phyloP scores from a whole-genome alignment of 2,113 vertebrate species.

The Fukomys damarensis region DNA sequence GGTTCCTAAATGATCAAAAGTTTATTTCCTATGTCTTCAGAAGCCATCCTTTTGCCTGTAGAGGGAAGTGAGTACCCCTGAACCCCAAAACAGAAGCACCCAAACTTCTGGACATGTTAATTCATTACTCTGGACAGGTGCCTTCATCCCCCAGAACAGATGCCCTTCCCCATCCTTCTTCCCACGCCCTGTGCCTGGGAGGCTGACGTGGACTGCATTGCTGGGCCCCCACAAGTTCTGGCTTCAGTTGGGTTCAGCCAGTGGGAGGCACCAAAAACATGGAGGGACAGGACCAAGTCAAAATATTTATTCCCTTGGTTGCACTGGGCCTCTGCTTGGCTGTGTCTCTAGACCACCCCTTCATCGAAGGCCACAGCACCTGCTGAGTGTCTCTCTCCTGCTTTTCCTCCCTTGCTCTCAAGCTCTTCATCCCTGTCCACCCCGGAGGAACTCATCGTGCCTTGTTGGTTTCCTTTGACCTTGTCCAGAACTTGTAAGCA shows the following conservation, averaged over 20 bases:
- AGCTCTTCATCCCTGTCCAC: not conserved
- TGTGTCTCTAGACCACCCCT: not conserved
- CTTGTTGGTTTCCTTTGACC: not conserved
- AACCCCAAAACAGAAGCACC: not conserved
- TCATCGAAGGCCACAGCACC: not conserved
- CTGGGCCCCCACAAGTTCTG: not conserved
- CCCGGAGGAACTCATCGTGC: not conserved
- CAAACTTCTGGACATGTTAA: not conserved
- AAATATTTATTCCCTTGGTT: not conserved
- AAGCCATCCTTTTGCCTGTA: conserved; percentile 17
- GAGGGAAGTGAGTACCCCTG: not conserved
- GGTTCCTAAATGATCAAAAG: not conserved
- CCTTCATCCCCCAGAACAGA: not conserved
- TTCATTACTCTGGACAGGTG: no score
- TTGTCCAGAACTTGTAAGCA: not conserved
- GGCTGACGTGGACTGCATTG: not conserved
- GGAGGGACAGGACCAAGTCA: not conserved
- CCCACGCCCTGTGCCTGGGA: not conserved
- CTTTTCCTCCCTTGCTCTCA: not conserved
- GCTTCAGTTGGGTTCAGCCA: not conserved
- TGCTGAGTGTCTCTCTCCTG: not conserved
- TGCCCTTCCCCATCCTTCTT: not conserved
- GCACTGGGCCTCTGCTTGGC: not conserved
- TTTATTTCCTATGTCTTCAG: conserved; percentile 16
- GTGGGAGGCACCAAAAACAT: not conserved